Conservation (phyloP, 1,140 invertebrate species). For the Brachionus asplanchnoidis region DNA sequence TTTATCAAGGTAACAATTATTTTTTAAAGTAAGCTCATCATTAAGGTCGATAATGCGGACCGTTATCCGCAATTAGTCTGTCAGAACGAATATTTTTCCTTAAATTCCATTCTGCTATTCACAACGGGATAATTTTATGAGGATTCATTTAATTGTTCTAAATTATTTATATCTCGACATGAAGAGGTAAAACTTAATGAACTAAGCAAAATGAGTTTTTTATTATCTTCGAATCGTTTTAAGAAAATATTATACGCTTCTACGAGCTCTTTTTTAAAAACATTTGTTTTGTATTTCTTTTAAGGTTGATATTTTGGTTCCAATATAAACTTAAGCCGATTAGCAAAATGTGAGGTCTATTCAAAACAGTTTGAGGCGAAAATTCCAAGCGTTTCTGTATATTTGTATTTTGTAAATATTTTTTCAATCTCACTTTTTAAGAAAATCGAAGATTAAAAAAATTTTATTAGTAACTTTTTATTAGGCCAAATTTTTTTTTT, state of each 20-base stretch:
- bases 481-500: neutral
- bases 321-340: neutral
- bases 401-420: neutral
- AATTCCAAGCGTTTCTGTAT: neutral
- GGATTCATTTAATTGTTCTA: constrained; percentile 38
- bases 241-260: constrained; percentile 27
- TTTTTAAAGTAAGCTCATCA: constrained; percentile 7
- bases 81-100: neutral
- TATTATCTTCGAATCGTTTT: constrained; percentile 12
- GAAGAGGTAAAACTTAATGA: constrained; percentile 23
- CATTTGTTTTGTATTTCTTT: constrained; percentile 31
- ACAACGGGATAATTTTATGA: constrained; percentile 28
- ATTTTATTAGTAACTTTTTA: neutral
- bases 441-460: neutral
- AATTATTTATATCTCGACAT: neutral
- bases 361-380: constrained; percentile 1
- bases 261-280: neutral
- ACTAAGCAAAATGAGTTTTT: neutral
- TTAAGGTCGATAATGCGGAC: neutral
- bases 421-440: neutral
- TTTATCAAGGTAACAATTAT: constrained; percentile 7
- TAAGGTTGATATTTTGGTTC: constrained; percentile 31
- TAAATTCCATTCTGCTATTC: constrained; percentile 15
- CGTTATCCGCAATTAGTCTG: constrained; percentile 5
- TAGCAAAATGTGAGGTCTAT: neutral